These are phyloP conservation scores for Coregonus clupeaformis DNA, from an alignment of 2,113 vertebrate species.

Conservation along the genomic window DNA sequence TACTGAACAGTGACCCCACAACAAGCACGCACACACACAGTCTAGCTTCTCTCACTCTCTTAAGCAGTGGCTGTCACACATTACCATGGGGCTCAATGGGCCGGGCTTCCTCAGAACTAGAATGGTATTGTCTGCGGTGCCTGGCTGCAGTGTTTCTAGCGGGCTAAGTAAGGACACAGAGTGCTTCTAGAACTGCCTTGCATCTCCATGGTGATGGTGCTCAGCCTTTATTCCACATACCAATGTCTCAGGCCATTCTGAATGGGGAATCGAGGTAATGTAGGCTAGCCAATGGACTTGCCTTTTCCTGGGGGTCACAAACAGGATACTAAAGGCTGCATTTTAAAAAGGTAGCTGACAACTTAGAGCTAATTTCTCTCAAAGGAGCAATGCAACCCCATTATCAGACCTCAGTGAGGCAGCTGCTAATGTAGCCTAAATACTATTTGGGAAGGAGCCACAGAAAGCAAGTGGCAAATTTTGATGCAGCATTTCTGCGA, in stretches of 20 bases:
- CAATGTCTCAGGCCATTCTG: conserved; percentile 6
- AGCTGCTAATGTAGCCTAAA: neutral
- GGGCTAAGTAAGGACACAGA: conserved; percentile 6
- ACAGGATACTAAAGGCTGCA: conserved; percentile 32
- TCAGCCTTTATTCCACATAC: conserved; percentile 16
- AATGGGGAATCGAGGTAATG: neutral
- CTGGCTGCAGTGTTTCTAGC: neutral
- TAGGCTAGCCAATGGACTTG: neutral
- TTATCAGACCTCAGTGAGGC: neutral
- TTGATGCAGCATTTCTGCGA: too few relatives aligned
- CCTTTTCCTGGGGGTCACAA: conserved; percentile 15
- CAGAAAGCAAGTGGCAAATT: neutral
- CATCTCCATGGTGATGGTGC: conserved; percentile 5
- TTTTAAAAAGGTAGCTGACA: conserved; percentile 27
- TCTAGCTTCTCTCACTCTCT: neutral
- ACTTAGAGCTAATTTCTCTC: conserved; percentile 17
- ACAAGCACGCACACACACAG: neutral
- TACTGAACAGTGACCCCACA: neutral
- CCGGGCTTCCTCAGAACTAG: neutral
- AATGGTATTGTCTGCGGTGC: conserved; percentile 9
- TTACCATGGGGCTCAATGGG: neutral
- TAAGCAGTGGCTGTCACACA: neutral
- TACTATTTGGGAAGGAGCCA: neutral
- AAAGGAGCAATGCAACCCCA: conserved; percentile 12
- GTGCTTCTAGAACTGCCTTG: conserved; percentile 6